Evolutionary conservation across 2,113 vertebrate species (phyloP).

Genomic region (Gopherus evgoodei): DNA sequence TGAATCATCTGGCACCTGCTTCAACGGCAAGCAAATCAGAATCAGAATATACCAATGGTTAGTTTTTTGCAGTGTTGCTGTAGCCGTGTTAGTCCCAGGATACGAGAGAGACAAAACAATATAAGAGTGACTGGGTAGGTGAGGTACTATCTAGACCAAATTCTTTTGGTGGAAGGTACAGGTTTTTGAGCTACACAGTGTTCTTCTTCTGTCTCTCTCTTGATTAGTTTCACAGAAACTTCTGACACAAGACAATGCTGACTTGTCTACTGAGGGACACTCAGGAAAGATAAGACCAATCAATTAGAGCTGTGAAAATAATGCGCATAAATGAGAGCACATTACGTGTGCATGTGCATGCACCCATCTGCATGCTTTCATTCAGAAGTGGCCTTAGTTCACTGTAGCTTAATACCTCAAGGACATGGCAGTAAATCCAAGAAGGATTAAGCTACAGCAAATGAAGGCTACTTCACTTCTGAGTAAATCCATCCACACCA

Average conservation of each 20-base stretch:
- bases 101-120: too few species aligned
- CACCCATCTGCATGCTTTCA: not conserved
- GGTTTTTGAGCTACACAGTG: too few species aligned
- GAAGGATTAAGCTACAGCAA: not conserved
- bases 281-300: too few species aligned
- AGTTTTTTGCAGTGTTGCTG: not conserved
- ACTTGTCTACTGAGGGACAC: too few species aligned
- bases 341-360: not conserved
- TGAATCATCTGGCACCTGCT: slow-evolving; percentile 75
- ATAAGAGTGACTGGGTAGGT: too few species aligned
- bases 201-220: too few species aligned
- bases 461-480: not conserved
- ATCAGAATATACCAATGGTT: slow-evolving; percentile 16
- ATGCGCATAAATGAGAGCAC: not conserved
- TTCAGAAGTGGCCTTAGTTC: not conserved
- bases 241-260: too few species aligned
- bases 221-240: too few species aligned
- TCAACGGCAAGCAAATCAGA: not conserved
- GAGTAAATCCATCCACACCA: not conserved
- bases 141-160: too few species aligned
- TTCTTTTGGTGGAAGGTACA: too few species aligned
- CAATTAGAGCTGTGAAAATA: not conserved
- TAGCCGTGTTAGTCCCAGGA: too few species aligned
- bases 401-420: not conserved
- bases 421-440: not conserved